Evolutionary conservation across 2,888 invertebrate species (phyloP), one percentile per base, ranked within the genome.

Genomic region (Oscheius sp.): DNA sequence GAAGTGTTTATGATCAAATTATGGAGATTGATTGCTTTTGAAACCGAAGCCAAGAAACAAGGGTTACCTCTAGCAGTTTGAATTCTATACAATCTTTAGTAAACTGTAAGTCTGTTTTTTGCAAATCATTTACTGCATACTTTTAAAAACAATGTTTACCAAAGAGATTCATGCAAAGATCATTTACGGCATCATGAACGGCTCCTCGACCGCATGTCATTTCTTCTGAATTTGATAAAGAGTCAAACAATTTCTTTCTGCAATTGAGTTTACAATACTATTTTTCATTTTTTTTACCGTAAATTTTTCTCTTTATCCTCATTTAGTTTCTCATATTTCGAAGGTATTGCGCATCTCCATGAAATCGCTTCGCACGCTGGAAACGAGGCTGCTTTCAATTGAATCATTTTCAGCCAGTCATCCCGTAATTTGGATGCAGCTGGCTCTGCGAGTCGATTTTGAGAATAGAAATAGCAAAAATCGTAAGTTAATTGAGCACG

Each of bases 1-100:
- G 97, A 98, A 89, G 95, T 96, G 79, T 99, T 99, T 90, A 96
- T 98, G 83, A 95, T 98, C 75, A 99, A 99, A 91, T 95, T 99
- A 95, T 99, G 98, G 98, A 91, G 98, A 81, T 90, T 99, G 86
- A 90, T 99, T 76, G 96, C 99, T 85, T 99, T 97, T 89, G 98
- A 99, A 91, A 94, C 96, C 82, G 97, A 98, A 90, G 70, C 73
- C 30, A 68, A 70, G 59, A 69, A 67, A n/a, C 33, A 73, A 22
- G 75, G 75, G 24, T 51, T 75, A 66, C 64, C 26, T 72, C 3
- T 47, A 20, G 22, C 22, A 47, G 22, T 22, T 47, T 47, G 12
- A 47, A 17, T 24, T 47, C 22, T 3, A 5, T 47, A 47, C 3
- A 24, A 14, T 8, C 14, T 36, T n/a, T n/a, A n/a, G n/a, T n/a